Conservation (phyloP, 2,888 invertebrate species). For the Stenichneumon culpator region DNA sequence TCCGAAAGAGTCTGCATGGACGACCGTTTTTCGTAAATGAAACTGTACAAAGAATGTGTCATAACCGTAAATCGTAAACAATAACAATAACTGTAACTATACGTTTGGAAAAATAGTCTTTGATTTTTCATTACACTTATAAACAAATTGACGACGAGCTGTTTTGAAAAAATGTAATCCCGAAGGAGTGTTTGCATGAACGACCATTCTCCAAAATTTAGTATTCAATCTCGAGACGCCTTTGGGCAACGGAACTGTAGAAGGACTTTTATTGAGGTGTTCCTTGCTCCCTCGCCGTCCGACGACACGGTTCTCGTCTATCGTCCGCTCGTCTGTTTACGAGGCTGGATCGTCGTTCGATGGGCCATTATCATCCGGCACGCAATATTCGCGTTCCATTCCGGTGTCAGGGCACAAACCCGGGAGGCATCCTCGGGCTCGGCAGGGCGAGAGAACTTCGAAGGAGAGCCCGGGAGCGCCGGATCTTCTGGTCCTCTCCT, state of each 20-base stretch:
- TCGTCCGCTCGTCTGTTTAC: conserved; percentile 4
- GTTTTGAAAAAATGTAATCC: neutral
- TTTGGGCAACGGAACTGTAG: neutral
- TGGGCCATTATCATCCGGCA: conserved; percentile 23
- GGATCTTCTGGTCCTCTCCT: neutral
- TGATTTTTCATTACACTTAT: too few species aligned
- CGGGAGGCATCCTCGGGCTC: neutral
- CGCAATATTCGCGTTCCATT: conserved; percentile 30
- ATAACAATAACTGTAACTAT: too few species aligned
- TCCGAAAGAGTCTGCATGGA: too few species aligned
- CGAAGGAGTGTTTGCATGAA: neutral
- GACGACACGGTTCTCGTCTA: neutral
- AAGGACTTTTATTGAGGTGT: conserved; percentile 6
- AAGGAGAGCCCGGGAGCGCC: neutral
- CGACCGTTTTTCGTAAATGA: too few species aligned
- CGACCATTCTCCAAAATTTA: neutral
- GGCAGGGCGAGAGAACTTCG: neutral
- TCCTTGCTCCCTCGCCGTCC: neutral
- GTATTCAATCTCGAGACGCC: neutral
- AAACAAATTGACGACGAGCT: too few species aligned
- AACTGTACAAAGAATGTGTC: too few species aligned
- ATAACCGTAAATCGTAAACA: too few species aligned
- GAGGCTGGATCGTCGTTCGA: conserved; percentile 19
- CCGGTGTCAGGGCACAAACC: conserved; percentile 5
- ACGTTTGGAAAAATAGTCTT: too few species aligned